Base-by-base conservation (phyloP, 2,113 vertebrate species). In the Vireo altiloquus region DNA sequence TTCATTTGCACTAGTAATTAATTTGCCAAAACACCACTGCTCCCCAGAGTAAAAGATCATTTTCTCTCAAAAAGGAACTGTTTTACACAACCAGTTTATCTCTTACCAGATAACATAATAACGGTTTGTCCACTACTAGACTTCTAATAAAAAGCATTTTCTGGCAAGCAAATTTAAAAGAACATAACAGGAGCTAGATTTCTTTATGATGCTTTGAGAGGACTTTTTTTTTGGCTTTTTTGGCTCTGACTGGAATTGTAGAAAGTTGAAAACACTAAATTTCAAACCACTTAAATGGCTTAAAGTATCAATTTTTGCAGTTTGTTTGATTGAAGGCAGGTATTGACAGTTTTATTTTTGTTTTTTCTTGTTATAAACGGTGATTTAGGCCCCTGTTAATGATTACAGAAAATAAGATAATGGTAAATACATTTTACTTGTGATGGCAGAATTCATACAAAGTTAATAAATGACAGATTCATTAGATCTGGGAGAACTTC, bases 261-360 rank as follows among this genome's bases (percentile, higher is more conserved):
- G 30, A 31, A 83, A 69, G 9, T 7, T 46, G 27, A 9, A 35
- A 63, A 59, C 8, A 56, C 10, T 49, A 49, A 35, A 84, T 60
- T 14, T 87, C 15, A 71, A 10, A 22, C 2, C 4, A 31, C 10
- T 64, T 50, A 60, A 56, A 52, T 20, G 69, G 15, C 1, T 40
- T 65, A 44, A 56, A 52, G 9, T 50, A 66, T 46, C 4, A 46
- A 6, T 4, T 54, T 82, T 20, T 39, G 13, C 6, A 17, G 15
- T 30, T 47, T 42, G 5, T 1, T 65, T 75, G 28, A 10, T 12
- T 47, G 6, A 2, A n/a, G 3, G 1, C 8, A 6, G 3, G 4
- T 47, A 27, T 15, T 40, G 4, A 9, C 28, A 2, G 3, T 5
- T 65, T 52, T 24, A 8, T 2, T 82, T 66, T 47, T 20, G 2